Percentiles rank a stretch among this genome's conserved stretches.
Conservation (phyloP, 2,113 vertebrate species). For the Malurus cyaneus region DNA sequence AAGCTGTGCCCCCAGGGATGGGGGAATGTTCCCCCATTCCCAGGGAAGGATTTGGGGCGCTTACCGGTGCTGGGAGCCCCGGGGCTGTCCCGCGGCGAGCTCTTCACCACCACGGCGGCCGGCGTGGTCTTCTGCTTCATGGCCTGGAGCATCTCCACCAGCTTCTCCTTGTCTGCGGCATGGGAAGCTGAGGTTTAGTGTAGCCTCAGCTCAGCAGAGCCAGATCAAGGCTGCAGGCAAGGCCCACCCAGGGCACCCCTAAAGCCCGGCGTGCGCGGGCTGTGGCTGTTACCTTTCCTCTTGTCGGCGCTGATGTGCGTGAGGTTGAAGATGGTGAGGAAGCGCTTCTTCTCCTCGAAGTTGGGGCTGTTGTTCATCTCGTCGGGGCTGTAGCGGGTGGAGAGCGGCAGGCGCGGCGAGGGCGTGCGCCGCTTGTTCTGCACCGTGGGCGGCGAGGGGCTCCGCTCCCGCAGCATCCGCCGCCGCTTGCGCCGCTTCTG, state of each 20-base stretch:
- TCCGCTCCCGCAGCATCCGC: conserved; percentile 92
- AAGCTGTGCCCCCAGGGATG: background rate
- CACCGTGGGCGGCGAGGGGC: conserved; percentile 84
- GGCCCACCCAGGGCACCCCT: background rate
- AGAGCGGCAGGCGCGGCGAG: conserved; percentile 78
- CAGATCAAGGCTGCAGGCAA: background rate
- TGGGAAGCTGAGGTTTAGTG: conserved; percentile 68
- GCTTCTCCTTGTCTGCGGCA: conserved; percentile 88
- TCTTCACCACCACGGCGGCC: conserved; percentile 79
- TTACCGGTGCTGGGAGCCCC: conserved; percentile 77
- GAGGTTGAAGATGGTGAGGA: conserved; percentile 95
- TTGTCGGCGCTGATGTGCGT: conserved; percentile 91
- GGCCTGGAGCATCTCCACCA: conserved; percentile 90
- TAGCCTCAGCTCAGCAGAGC: background rate
- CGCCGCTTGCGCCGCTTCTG: conserved; percentile 93
- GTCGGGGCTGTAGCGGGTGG: conserved; percentile 92
- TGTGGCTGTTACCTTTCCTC: conserved; percentile 82
- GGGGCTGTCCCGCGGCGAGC: conserved; percentile 85
- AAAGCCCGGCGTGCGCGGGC: fast-evolving
- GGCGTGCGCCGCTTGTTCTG: conserved; percentile 86
- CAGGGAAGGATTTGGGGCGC: background rate
- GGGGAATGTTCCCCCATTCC: no score
- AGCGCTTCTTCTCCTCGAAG: conserved; percentile 95
- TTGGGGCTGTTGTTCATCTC: conserved; percentile 95
- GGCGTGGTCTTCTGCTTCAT: conserved; percentile 88